phyloP scores from a whole-genome alignment of 2,888 invertebrate genomes.

The Asteroscopus sphinx region DNA sequence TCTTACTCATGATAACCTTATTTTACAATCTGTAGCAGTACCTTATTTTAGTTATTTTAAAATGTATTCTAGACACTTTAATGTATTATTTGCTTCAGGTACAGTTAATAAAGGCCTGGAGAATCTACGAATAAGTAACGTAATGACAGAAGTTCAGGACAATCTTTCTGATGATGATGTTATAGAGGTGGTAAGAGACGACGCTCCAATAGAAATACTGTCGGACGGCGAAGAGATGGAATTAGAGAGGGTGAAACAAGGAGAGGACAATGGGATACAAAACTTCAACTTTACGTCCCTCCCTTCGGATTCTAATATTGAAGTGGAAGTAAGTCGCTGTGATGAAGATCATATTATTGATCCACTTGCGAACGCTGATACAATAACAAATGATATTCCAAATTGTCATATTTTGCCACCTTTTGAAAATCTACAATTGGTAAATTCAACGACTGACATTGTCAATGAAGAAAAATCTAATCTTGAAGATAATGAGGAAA shows the following conservation, averaged over 20 bases:
- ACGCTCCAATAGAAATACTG: constrained; percentile 84
- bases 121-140: constrained; percentile 57
- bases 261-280: constrained; percentile 43
- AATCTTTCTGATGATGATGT: constrained; percentile 84
- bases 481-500: constrained; percentile 59
- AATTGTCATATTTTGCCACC: constrained; percentile 16
- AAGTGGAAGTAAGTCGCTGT: constrained; percentile 47
- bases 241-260: constrained; percentile 60
- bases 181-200: constrained; percentile 84
- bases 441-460: constrained; percentile 20
- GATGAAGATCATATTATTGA: constrained; percentile 59
- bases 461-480: constrained; percentile 36
- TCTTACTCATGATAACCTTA: no score
- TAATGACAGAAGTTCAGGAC: constrained; percentile 62
- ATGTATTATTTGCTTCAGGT: constrained; percentile 27
- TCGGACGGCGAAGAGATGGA: constrained; percentile 83
- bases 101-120: constrained; percentile 23
- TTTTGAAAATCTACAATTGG: constrained; percentile 22
- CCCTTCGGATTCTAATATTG: constrained; percentile 53
- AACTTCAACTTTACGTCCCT: constrained; percentile 60
- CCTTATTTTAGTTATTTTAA: constrained; percentile 1
- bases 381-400: constrained; percentile 40
- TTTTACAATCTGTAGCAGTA: no score
- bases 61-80: constrained; percentile 1
- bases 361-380: constrained; percentile 60